phyloP scores from a whole-genome alignment of 2,888 invertebrate species.

The Synergus japonicus region DNA sequence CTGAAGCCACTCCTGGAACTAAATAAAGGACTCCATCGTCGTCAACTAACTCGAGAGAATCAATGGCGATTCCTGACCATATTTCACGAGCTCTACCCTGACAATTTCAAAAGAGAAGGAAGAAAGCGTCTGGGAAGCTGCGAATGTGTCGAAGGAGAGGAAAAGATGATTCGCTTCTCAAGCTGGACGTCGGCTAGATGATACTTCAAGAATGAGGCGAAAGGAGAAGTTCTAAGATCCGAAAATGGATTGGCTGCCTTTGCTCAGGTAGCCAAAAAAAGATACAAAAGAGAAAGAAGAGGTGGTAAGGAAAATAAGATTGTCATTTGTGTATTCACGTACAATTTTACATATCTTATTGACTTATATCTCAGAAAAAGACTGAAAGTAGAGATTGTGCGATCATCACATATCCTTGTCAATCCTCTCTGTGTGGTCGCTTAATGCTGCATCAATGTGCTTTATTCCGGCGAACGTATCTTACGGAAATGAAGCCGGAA shows the following conservation, averaged over 20 bases:
- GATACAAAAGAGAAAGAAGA: not conserved
- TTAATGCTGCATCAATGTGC: not conserved
- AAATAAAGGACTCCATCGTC: not conserved
- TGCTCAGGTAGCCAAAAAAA: constrained; percentile 32
- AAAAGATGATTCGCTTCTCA: constrained; percentile 3
- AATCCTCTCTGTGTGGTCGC: not conserved
- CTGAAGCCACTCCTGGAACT: not conserved
- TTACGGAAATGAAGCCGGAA: not conserved
- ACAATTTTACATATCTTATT: not conserved
- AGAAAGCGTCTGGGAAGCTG: constrained; percentile 10
- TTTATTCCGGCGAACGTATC: not conserved
- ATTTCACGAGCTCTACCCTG: not conserved
- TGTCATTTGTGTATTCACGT: not conserved
- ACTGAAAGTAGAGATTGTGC: not conserved
- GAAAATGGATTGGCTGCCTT: constrained; percentile 40
- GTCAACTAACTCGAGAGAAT: not conserved
- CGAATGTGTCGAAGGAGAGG: constrained; percentile 12
- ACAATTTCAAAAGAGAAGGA: not conserved
- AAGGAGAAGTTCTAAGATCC: constrained; percentile 20
- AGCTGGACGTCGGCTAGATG: constrained; percentile 33
- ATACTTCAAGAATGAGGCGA: constrained; percentile 33
- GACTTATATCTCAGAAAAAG: not conserved
- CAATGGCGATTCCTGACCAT: constrained; percentile 1
- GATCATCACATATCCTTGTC: constrained; percentile 3
- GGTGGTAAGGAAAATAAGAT: not conserved